Evolutionary conservation across 2,797 vertebrate genomes (phyloP), one percentile per base, ranked within the genome.

Genomic region (Glyptemys insculpta): DNA sequence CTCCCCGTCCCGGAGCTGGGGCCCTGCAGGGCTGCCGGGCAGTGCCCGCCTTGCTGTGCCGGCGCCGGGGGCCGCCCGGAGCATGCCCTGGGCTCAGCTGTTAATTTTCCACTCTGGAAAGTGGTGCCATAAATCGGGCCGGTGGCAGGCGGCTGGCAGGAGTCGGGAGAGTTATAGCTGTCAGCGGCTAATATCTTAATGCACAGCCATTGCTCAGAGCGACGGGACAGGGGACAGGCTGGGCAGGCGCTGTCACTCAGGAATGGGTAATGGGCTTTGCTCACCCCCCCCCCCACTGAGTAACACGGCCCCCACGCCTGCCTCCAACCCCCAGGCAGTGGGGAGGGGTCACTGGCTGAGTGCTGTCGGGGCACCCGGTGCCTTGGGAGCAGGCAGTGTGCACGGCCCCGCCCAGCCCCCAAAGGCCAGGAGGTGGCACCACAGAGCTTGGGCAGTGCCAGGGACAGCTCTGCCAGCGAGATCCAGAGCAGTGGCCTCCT

Each of bases 111-210:
- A 79, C 74, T 88, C 93, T 85, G 93, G 86, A 94, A 95, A 96
- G 92, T 95, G 96, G 86, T 83, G 86, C 92, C 91, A 96, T 96
- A 95, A 96, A 96, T 96, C 90, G 93, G 65, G 85, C 3, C 27
- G 19, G 91, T 56, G 14, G 87, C 65, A 88, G 94, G 91, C 94
- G 87, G 93, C 89, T 72, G 62, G 93, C 90, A 86, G 85, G 93
- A 95, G 89, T 87, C 83, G 80, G 83, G 92, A 93, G 95, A 97
- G 95, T 97, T 96, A 83, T 96, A 86, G 92, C 88, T 90, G 72
- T 96, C 97, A 93, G 88, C 93, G 94, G 92, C 97, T 98, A 97
- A 98, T 98, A 98, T 98, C 98, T 98, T 98, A 98, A 98, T 98
- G 98, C 97, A 97, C 93, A 91, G 97, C 95, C 97, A 97, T 98